phyloP scores from a whole-genome alignment of 2,113 vertebrate species.

The Centrocercus urophasianus region DNA sequence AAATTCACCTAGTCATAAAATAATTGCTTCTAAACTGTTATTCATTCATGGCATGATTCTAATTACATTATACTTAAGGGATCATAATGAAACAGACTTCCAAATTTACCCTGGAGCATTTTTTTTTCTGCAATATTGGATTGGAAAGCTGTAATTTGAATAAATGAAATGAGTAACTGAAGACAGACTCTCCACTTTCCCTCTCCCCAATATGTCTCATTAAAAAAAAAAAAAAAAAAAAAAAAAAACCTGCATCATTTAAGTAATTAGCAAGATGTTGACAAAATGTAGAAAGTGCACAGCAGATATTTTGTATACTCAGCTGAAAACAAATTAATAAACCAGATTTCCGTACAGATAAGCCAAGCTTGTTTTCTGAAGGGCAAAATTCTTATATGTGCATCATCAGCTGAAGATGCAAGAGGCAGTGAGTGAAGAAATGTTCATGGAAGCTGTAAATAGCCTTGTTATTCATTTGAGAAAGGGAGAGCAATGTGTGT shows the following conservation, averaged over 20 bases:
- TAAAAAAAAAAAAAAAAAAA: not conserved
- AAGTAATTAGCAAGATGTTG: constrained; percentile 56
- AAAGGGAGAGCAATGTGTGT: not conserved
- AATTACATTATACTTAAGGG: constrained; percentile 53
- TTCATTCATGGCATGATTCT: constrained; percentile 45
- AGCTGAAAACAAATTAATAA: constrained; percentile 47
- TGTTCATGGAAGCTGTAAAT: not conserved
- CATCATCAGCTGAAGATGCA: not conserved
- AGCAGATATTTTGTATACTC: not conserved
- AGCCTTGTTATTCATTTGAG: not conserved
- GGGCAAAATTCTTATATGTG: not conserved
- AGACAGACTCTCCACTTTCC: constrained; percentile 27
- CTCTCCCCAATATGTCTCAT: not conserved
- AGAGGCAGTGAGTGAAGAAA: not conserved
- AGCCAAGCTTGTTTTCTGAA: constrained; percentile 6
- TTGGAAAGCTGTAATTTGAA: constrained; percentile 52
- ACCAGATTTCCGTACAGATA: not conserved
- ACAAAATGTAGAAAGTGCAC: not conserved
- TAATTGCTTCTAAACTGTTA: constrained; percentile 50
- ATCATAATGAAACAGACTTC: constrained; percentile 58
- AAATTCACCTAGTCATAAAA: constrained; percentile 49
- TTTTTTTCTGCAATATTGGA: constrained; percentile 34
- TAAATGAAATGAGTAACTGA: constrained; percentile 67
- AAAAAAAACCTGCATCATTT: not conserved
- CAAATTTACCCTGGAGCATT: constrained; percentile 46